A percentile compares a stretch with the other conserved stretches of the same genome.
These are phyloP conservation scores for Uromys caudimaculatus DNA, from an alignment of 2,797 vertebrate species.

Conservation along the genomic window DNA sequence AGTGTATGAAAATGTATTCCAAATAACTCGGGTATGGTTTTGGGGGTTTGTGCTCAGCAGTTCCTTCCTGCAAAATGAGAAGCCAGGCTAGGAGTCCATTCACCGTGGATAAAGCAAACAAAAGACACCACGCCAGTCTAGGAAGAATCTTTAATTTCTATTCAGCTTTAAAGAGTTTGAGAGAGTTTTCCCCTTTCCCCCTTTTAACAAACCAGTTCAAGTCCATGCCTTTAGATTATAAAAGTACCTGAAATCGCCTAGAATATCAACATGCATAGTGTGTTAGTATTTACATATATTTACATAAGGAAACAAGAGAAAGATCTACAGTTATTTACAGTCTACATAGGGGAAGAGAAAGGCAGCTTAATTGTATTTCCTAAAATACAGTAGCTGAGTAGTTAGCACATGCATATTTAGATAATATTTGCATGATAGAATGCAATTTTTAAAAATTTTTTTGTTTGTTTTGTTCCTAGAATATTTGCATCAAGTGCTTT, in stretches of 20 bases:
- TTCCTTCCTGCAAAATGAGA: not conserved
- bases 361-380: constrained; percentile 91
- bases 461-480: constrained; percentile 88
- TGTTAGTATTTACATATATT: constrained; percentile 97
- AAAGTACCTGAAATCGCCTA: constrained; percentile 99
- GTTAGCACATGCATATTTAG: constrained; percentile 95
- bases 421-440: constrained; percentile 91
- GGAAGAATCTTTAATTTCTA: constrained; percentile 91
- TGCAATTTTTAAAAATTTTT: constrained; percentile 85
- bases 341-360: constrained; percentile 92
- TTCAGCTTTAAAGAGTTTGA: constrained; percentile 87
- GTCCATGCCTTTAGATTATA: constrained; percentile 98
- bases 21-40: not conserved
- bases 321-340: constrained; percentile 94
- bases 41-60: fast-evolving
- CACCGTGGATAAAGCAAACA: not conserved
- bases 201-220: constrained; percentile 90
- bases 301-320: constrained; percentile 92
- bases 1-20: not conserved
- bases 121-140: constrained; percentile 81
- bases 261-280: constrained; percentile 97
- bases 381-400: constrained; percentile 91
- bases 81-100: fast-evolving
- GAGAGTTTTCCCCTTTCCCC: constrained; percentile 80
- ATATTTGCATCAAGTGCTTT: constrained; percentile 92